Evolutionary conservation across 2,113 vertebrate genomes (phyloP).

Genomic region (Festucalex cinctus): DNA sequence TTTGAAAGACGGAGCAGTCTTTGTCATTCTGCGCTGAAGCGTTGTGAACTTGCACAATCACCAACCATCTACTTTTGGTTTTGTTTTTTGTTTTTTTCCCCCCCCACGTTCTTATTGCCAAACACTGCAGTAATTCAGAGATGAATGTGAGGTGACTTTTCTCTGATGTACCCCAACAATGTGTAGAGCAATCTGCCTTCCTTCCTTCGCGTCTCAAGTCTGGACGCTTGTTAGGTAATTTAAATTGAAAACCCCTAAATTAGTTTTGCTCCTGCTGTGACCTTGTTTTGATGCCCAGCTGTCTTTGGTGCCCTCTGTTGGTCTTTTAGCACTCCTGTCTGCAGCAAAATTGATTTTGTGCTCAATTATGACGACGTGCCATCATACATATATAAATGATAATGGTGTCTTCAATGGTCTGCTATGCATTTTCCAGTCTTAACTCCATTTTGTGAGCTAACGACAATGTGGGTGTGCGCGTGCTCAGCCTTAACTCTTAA

Average conservation of each 20-base stretch:
- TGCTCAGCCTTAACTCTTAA: constrained; percentile 74
- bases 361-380: background rate
- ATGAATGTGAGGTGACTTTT: constrained; percentile 36
- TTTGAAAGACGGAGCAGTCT: constrained; percentile 63
- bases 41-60: constrained; percentile 68
- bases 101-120: constrained; percentile 51
- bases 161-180: constrained; percentile 12
- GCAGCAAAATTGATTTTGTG: background rate
- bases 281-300: constrained; percentile 4
- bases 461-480: constrained; percentile 51
- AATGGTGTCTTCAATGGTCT: constrained; percentile 12
- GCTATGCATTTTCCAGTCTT: background rate
- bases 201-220: constrained; percentile 33
- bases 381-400: background rate
- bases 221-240: background rate
- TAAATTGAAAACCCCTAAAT: constrained; percentile 30
- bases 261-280: constrained; percentile 24
- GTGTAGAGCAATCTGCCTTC: constrained; percentile 42
- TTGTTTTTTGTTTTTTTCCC: background rate
- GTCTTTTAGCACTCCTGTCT: background rate
- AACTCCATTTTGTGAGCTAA: constrained; percentile 51
- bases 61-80: constrained; percentile 36
- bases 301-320: constrained; percentile 4
- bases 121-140: constrained; percentile 47
- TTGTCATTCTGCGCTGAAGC: constrained; percentile 37